Evolutionary conservation across 2,888 invertebrate species (phyloP), one percentile per base, ranked within the genome.

Genomic region (Pollenia amentaria): DNA sequence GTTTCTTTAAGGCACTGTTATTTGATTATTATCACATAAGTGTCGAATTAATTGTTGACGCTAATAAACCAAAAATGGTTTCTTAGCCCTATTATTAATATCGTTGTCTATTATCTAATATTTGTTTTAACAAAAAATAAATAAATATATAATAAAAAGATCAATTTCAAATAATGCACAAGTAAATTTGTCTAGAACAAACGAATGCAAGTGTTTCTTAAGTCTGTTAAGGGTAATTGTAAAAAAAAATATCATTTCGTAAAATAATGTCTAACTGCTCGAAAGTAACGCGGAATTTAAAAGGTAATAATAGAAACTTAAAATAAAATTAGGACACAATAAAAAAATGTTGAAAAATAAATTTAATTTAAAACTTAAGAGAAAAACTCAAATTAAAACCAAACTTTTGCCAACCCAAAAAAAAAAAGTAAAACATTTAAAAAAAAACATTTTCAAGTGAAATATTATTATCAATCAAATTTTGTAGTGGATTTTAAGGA

Each of bases 221-320:
- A 48, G 29, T 62, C 53, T 64, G 53, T 76, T 57, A 57, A 83
- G 72, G 65, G 46, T 69, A n/a, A 51, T 16, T 72, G 69, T 12
- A 12, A 1, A 53, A 42, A 51, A 38, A n/a, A 46, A 18, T 65
- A 67, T 81, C 77, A 82, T 51, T 81, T 16, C 14, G 14, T 62
- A 80, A 78, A 65, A 77, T 75, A 69, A 29, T 38, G 67, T 73
- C 29, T 48, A 62, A 46, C 73, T 16, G 40, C n/a, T 62, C 46
- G 29, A 85, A 55, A 81, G 81, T 73, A 77, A 48, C 60, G 42
- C 62, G 77, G 53, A 72, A 29, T 38, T 67, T 60, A 48, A 67
- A 72, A 83, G 86, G 86, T 87, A 84, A 86, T 76, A 67, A 46
- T 12, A 57, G 21, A 38, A 29, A 72, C 21, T 75, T 14, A 2